These are phyloP conservation scores for Pollenia angustigena DNA, from an alignment of 2,888 invertebrate species.

Conservation along the genomic window DNA sequence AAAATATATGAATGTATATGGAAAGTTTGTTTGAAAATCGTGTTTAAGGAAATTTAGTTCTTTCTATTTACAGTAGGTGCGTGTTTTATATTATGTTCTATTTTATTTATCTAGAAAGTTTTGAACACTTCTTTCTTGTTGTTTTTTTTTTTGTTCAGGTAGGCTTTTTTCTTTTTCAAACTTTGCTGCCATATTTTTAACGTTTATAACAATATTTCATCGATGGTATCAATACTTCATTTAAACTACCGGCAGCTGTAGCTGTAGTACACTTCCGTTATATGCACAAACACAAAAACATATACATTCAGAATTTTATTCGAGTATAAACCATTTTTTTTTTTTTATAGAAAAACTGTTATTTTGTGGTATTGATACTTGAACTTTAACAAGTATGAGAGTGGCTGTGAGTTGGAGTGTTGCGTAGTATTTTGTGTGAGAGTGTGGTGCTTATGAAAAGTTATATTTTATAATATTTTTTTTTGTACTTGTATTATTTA, in stretches of 20 bases:
- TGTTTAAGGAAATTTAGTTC: not conserved
- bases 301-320: not conserved
- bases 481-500: slow-evolving; percentile 45
- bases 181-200: slow-evolving; percentile 24
- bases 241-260: slow-evolving; percentile 62
- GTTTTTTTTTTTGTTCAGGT: not conserved
- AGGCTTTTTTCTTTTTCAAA: not conserved
- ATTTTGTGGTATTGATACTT: slow-evolving; percentile 25
- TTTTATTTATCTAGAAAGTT: not conserved
- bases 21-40: not conserved
- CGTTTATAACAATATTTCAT: slow-evolving; percentile 65
- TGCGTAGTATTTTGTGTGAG: not conserved
- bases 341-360: not conserved
- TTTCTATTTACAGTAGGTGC: not conserved
- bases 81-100: slow-evolving; percentile 1
- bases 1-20: too few species aligned
- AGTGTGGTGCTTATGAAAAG: slow-evolving; percentile 27
- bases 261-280: slow-evolving; percentile 34
- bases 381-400: not conserved
- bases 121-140: not conserved
- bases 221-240: slow-evolving; percentile 62
- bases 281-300: slow-evolving; percentile 4
- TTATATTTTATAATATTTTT: slow-evolving; percentile 28
- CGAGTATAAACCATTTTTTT: not conserved
- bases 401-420: too few species aligned